Evolutionary conservation across 2,113 vertebrate genomes (phyloP).

Genomic region (Balaenoptera acutorostrata): DNA sequence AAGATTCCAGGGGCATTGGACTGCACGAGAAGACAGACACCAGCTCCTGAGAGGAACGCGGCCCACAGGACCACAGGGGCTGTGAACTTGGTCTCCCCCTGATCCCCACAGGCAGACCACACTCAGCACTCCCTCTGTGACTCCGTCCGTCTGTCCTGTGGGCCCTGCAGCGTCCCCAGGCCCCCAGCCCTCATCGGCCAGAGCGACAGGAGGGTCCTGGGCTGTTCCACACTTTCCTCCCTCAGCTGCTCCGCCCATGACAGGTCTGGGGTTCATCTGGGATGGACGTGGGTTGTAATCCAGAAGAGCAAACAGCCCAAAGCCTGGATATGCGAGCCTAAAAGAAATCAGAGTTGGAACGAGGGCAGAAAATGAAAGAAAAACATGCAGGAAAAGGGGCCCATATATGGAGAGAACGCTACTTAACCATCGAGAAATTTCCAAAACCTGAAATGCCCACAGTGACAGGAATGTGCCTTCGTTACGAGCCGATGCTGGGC

Average conservation of each 20-base stretch:
- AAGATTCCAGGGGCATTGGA: neutral
- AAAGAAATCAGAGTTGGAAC: neutral
- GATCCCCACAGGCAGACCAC: neutral
- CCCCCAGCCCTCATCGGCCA: rapidly evolving
- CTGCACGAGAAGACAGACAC: neutral
- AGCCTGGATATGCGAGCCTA: neutral
- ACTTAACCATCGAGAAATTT: too few species aligned
- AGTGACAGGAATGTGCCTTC: too few species aligned
- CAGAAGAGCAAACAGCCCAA: rapidly evolving
- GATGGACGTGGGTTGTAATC: rapidly evolving
- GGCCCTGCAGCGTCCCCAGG: neutral
- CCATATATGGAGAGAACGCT: neutral
- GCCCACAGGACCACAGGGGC: neutral
- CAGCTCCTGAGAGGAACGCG: neutral
- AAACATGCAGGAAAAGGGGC: neutral
- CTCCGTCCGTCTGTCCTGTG: rapidly evolving
- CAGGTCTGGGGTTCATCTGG: rapidly evolving
- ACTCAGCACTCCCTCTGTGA: neutral
- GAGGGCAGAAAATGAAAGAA: neutral
- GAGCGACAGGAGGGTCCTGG: neutral
- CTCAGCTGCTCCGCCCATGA: rapidly evolving
- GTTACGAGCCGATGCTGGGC: rapidly evolving
- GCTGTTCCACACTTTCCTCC: rapidly evolving
- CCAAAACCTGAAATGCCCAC: neutral
- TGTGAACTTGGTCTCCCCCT: neutral